Base-by-base conservation (phyloP, 2,797 vertebrate genomes). In the Bryconaethiops microstoma region DNA sequence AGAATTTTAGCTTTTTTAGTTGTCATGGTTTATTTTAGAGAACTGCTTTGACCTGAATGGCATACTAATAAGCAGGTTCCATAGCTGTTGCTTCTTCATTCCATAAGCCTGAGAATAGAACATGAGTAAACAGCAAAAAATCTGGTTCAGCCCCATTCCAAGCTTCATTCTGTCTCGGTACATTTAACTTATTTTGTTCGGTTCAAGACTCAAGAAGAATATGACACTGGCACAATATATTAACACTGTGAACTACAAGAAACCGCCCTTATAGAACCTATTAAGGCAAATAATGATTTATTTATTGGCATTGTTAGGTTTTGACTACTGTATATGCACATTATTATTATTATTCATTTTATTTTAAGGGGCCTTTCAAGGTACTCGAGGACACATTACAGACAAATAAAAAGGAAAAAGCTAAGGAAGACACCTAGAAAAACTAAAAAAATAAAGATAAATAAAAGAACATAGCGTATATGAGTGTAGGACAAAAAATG, bases 81-180 rank as follows among this genome's bases (percentile, higher is more conserved):
- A 39, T 52, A 60, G 13, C 72, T 74, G 55, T 52, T 55, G 52
- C 17, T 10, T 52, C 8, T 4, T 35, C 69, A 71, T 71, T 59
- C 35, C 50, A n/a, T 13, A 2, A 35, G 7, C 17, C 1, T 9
- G 19, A 13, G 29, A 40, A 73, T n/a, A 21, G 19, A 74, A 21
- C 19, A 64, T 6, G 12, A 52, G 48, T 12, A 57, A 57, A n/a
- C 19, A n/a, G 54, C 54, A 9, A 25, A 42, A 60, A 74, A 60
- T 45, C 72, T 45, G 55, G 72, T 60, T 23, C 5, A 62, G n/a
- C 40, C 13, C 60, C 72, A 74, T 74, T 74, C 72, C 71, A 39
- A 5, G 69, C 35, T 45, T 42, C 64, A 40, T n/a, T n/a, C n/a
- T 45, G 2, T 3, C 8, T 7, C 7, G 23, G 69, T 25, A 72